A percentile compares a stretch with the other conserved stretches of the same genome.
Conservation (phyloP, 2,888 invertebrate genomes). For the Stictocephala bisonia region DNA sequence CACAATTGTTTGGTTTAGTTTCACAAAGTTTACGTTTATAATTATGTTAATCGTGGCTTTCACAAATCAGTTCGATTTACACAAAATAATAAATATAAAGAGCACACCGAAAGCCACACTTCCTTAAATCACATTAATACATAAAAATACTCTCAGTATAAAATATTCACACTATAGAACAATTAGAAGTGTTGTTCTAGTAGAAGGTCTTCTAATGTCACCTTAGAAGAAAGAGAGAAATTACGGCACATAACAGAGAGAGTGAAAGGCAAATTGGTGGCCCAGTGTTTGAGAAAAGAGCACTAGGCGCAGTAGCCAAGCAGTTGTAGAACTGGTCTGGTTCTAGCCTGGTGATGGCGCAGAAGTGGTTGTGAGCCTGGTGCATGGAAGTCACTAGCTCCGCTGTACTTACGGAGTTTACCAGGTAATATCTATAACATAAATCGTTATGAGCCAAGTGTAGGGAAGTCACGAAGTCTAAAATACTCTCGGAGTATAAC, state of each 20-base stretch:
- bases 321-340: conserved; percentile 82
- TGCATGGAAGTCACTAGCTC: conserved; percentile 67
- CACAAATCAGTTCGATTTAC: no score
- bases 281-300: conserved; percentile 65
- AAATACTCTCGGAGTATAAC: conserved; percentile 77
- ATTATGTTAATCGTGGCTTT: no score
- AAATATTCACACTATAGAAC: neutral
- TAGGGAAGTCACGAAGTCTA: conserved; percentile 61
- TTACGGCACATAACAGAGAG: neutral
- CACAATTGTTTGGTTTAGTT: no score
- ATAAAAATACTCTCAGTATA: neutral
- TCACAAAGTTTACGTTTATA: no score
- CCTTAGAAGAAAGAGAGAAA: neutral
- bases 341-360: conserved; percentile 88
- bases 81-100: neutral
- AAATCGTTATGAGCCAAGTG: no score
- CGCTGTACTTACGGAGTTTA: conserved; percentile 76
- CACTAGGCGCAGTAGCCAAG: conserved; percentile 80
- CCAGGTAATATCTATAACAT: conserved; percentile 82
- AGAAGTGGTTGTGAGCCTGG: conserved; percentile 81
- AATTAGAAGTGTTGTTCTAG: no score
- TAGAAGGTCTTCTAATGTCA: neutral
- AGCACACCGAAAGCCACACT: neutral
- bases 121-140: neutral
- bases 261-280: neutral